Percentiles rank a stretch among this genome's conserved stretches.
Conservation (phyloP, 1,140 invertebrate genomes). For the Tetramorium simillimum region DNA sequence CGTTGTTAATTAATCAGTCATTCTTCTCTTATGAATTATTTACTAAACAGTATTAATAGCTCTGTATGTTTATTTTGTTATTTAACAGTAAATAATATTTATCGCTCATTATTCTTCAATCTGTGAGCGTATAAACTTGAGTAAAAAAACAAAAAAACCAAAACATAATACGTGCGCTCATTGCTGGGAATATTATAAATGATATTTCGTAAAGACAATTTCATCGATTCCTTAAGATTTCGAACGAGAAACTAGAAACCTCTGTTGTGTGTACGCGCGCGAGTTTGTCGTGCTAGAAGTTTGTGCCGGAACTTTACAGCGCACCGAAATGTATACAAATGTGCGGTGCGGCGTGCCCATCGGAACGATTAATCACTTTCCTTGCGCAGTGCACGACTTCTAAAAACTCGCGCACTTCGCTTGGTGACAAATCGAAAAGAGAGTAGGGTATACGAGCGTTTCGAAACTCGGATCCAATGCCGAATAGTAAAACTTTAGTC, state of each 20-base stretch:
- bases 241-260: not conserved
- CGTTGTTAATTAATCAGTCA: constrained; percentile 15
- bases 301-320: constrained; percentile 3
- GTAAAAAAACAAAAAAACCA: constrained; percentile 20
- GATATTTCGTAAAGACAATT: constrained; percentile 19
- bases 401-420: constrained; percentile 41
- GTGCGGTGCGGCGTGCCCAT: constrained; percentile 30
- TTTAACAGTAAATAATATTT: not conserved
- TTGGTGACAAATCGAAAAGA: constrained; percentile 51
- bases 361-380: constrained; percentile 59
- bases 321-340: constrained; percentile 44
- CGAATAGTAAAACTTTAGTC: constrained; percentile 49
- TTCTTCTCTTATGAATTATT: constrained; percentile 7
- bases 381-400: constrained; percentile 32
- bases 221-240: constrained; percentile 32
- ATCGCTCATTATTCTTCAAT: not conserved
- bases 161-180: not conserved
- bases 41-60: not conserved
- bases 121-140: not conserved
- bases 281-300: constrained; percentile 8
- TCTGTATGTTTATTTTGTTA: not conserved
- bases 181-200: not conserved
- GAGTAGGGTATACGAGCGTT: not conserved
- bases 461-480: constrained; percentile 11
- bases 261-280: constrained; percentile 10